Conservation (phyloP, 2,797 vertebrate species). For the Catamblyrhynchus diadema region DNA sequence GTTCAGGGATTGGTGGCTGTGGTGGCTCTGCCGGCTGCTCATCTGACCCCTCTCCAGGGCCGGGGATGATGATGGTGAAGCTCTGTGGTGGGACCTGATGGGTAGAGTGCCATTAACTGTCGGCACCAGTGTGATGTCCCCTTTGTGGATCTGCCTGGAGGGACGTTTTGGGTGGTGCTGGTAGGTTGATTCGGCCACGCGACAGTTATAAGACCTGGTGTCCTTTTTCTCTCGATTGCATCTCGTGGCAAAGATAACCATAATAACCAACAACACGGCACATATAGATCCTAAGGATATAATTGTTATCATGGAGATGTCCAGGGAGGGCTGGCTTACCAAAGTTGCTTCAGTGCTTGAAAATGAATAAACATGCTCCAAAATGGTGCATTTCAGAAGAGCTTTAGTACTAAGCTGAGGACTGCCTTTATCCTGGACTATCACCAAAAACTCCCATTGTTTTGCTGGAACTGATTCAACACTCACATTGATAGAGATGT, state of each 20-base stretch:
- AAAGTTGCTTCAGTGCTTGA: slow-evolving; percentile 80
- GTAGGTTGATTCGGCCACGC: slow-evolving; percentile 92
- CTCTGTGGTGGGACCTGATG: slow-evolving; percentile 87
- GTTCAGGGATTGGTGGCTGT: slow-evolving; percentile 96
- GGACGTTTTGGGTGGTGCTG: slow-evolving; percentile 97
- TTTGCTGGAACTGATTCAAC: slow-evolving; percentile 81
- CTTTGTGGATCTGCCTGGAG: slow-evolving; percentile 95
- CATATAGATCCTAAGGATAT: slow-evolving; percentile 93
- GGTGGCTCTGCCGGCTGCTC: slow-evolving; percentile 91
- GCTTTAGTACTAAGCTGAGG: slow-evolving; percentile 85
- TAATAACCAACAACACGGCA: slow-evolving; percentile 87
- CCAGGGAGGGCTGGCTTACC: slow-evolving; percentile 80
- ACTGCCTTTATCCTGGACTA: slow-evolving; percentile 91
- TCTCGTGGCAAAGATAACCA: slow-evolving; percentile 93
- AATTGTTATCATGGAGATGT: slow-evolving; percentile 93
- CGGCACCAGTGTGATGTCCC: slow-evolving; percentile 93
- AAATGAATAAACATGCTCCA: slow-evolving; percentile 82
- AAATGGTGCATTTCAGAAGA: slow-evolving; percentile 81
- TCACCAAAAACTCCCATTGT: slow-evolving; percentile 84
- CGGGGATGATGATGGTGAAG: slow-evolving; percentile 88
- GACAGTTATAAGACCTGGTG: slow-evolving; percentile 92
- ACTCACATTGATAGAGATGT: slow-evolving; percentile 89
- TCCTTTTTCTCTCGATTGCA: slow-evolving; percentile 95
- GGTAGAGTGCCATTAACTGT: slow-evolving; percentile 92
- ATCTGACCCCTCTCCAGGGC: slow-evolving; percentile 88